Evolutionary conservation across 2,113 vertebrate genomes (phyloP), one percentile per base, ranked within the genome.

Genomic region (Athene cunicularia): DNA sequence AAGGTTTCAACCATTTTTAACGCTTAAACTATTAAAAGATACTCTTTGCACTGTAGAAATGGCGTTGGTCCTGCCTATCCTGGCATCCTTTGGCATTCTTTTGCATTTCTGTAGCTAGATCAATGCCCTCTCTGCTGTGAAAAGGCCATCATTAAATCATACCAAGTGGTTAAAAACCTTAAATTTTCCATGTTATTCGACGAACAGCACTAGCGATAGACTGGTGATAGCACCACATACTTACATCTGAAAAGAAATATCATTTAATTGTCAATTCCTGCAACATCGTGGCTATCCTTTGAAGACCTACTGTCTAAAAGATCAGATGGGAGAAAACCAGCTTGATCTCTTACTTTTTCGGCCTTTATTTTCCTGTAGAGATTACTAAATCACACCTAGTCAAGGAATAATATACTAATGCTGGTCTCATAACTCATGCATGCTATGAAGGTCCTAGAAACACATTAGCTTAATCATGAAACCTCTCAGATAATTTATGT

Each of bases 111-210:
- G 41, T 71, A 88, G 71, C 45, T 86, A 80, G 45, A 80, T 41
- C 39, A 64, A 24, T 58, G 66, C 41, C 56, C 49, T 71, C 37
- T 88, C 77, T 64, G 28, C 72, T 86, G 62, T 67, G 87, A 89
- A 86, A 90, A 86, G 62, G 45, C 93, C 20, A 8, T 59, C 70
- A 56, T 70, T 90, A 93, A 91, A 85, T 45, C 43, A 94, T 72
- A 84, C 39, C 85, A 89, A 93, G 87, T 95, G 81, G 81, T 59
- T 95, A 91, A 94, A 95, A 3, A 8, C 52, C 79, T 90, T 94
- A 80, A 80, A 93, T 96, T 97, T 97, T 96, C 93, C 89, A 90
- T 96, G 87, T 96, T 93, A 94, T 96, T 95, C 94, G 97, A 93
- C 91, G 93, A 95, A 76, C 74, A 93, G 62, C 73, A 28, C n/a